Evolutionary conservation across 1,140 invertebrate species (phyloP).

Genomic region (Cataglyphis hispanica): DNA sequence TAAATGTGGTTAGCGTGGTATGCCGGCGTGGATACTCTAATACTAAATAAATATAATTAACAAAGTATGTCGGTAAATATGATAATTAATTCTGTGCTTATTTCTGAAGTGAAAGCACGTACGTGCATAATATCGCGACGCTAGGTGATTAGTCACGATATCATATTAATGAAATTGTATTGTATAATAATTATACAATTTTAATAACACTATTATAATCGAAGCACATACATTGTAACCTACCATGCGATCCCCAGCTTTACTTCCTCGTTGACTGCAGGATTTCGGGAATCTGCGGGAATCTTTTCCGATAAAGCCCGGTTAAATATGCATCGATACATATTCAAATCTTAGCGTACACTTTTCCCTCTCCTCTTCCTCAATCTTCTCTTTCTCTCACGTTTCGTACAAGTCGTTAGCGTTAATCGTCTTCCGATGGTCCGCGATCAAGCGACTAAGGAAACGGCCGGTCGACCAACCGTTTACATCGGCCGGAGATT

Average conservation of each 20-base stretch:
- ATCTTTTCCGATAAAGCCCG: conserved; percentile 56
- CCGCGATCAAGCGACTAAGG: conserved; percentile 43
- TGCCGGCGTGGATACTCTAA: conserved; percentile 29
- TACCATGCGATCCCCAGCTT: background rate
- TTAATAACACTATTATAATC: background rate
- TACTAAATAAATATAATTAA: conserved; percentile 35
- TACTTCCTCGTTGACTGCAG: background rate
- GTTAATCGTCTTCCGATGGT: conserved; percentile 82
- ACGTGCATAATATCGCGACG: conserved; percentile 1
- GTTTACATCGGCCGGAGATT: conserved; percentile 77
- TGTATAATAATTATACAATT: conserved; percentile 17
- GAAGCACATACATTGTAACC: background rate
- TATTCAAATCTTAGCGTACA: conserved; percentile 78
- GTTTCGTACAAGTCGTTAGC: conserved; percentile 80
- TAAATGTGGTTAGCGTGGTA: conserved; percentile 12
- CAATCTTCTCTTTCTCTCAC: background rate
- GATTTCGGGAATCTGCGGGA: conserved; percentile 26
- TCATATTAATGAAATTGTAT: conserved; percentile 28
- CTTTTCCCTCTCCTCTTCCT: background rate
- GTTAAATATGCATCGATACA: conserved; percentile 83
- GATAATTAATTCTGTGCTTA: conserved; percentile 51
- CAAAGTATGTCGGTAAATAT: background rate
- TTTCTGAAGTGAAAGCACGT: conserved; percentile 15
- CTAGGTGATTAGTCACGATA: background rate
- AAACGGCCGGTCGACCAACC: conserved; percentile 77